Evolutionary conservation across 2,888 invertebrate species (phyloP), one percentile per base, ranked within the genome.

Genomic region (Bruchidius siliquastri): DNA sequence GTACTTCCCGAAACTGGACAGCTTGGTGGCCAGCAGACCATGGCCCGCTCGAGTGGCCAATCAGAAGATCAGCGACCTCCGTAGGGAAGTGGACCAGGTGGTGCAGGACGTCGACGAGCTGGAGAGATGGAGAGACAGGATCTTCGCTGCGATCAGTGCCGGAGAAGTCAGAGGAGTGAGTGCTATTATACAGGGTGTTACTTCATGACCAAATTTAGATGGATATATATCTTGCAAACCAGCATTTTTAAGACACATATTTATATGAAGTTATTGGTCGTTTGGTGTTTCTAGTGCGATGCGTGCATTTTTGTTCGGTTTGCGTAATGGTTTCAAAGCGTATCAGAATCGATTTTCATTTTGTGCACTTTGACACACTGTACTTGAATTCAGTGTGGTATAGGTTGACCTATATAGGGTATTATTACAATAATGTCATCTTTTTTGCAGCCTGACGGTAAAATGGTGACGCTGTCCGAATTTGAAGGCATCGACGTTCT

Each of bases 1-100:
- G 0, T 96, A 96, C 85, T 96, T 95, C 88, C 93, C 95, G 4
- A 96, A 95, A 86, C 87, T 96, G 83, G 93, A 95, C 86, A 93
- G 93, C 0, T 87, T 92, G 78, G 92, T 94, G 3, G 90, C 94
- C 22, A 93, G 93, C 80, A 88, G 94, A 0, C 88, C 92, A 0
- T 95, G 93, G 92, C 93, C 95, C 0, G 90, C 93, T 0, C 89
- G 94, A 79, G 91, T 91, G 67, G 87, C 88, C 0, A 88, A 88
- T 70, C 88, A 91, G 0, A 80, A 79, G 0, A 81, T 93, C 2
- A 84, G 87, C 20, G 92, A 94, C 82, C 78, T 95, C 67, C 90
- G 91, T 82, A 89, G 94, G 0, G 90, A 92, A 22, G 88, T 89
- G 0, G 93, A 94, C 84, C 90, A 90, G 83, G 88, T 94, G 78